Percentiles rank a stretch among this genome's conserved stretches.
Conservation (phyloP, 2,797 vertebrate species). For the Sebastes steindachneri region DNA sequence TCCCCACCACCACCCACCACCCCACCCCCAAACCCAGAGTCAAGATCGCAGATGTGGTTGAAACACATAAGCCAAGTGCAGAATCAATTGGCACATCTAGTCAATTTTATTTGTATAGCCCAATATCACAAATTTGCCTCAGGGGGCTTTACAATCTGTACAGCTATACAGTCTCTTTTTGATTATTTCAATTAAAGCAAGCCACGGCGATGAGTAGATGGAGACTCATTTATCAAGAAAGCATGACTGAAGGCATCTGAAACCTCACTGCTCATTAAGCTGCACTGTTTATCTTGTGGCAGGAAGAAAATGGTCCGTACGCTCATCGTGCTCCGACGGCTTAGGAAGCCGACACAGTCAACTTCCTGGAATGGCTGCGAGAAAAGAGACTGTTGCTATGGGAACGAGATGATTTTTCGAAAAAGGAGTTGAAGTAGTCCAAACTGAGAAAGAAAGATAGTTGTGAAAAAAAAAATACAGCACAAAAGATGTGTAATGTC, state of each 20-base stretch:
- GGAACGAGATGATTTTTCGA: slow-evolving; percentile 28
- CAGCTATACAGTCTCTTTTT: not conserved
- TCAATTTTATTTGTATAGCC: not conserved
- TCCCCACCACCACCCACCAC: not conserved
- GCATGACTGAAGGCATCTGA: not conserved
- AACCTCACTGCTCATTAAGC: slow-evolving; percentile 29
- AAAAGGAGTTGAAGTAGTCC: slow-evolving; percentile 21
- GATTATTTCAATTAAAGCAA: slow-evolving; percentile 24
- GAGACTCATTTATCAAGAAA: slow-evolving; percentile 24
- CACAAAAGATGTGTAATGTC: slow-evolving; percentile 2
- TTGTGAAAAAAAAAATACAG: slow-evolving; percentile 15
- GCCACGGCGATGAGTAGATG: not conserved
- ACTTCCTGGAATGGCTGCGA: slow-evolving; percentile 36
- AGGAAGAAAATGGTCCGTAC: slow-evolving; percentile 13
- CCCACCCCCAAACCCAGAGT: not conserved
- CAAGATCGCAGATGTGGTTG: not conserved
- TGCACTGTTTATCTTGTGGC: slow-evolving; percentile 25
- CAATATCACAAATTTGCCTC: not conserved
- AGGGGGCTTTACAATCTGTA: not conserved
- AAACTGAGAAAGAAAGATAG: slow-evolving; percentile 10
- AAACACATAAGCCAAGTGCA: not conserved
- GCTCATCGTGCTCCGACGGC: slow-evolving; percentile 10
- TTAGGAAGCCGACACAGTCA: slow-evolving; percentile 29
- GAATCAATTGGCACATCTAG: not conserved
- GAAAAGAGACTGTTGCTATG: slow-evolving; percentile 58